phyloP scores from a whole-genome alignment of 1,140 invertebrate genomes.

The Neodiprion lecontei region DNA sequence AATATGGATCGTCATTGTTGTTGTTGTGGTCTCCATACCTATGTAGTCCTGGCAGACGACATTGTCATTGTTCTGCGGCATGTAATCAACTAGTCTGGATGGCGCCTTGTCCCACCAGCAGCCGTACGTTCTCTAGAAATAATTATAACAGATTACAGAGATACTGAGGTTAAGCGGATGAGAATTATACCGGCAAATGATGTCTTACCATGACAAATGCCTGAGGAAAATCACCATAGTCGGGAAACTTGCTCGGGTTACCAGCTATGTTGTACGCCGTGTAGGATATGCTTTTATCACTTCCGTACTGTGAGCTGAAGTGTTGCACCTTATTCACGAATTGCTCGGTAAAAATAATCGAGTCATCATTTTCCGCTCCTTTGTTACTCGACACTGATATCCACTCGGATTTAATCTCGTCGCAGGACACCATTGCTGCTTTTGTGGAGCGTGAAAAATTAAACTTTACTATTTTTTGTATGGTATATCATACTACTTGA shows the following conservation, averaged over 20 bases:
- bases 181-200: constrained; percentile 18
- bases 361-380: constrained; percentile 20
- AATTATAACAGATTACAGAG: not conserved
- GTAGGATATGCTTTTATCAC: constrained; percentile 85
- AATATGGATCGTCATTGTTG: constrained; percentile 31
- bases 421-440: constrained; percentile 46
- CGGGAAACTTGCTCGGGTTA: constrained; percentile 82
- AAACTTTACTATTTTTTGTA: too few species aligned
- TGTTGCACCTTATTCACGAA: constrained; percentile 75
- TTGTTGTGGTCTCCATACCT: constrained; percentile 62
- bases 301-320: constrained; percentile 91
- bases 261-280: constrained; percentile 86
- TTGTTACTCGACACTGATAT: constrained; percentile 22
- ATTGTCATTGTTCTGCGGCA: constrained; percentile 73
- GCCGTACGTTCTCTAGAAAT: constrained; percentile 83
- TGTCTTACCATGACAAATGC: constrained; percentile 84
- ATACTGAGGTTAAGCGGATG: constrained; percentile 15
- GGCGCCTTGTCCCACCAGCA: constrained; percentile 86
- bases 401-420: constrained; percentile 1
- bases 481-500: too few species aligned
- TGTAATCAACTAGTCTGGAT: constrained; percentile 72
- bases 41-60: constrained; percentile 85
- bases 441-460: not conserved
- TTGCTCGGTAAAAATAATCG: constrained; percentile 66
- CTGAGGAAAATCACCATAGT: constrained; percentile 89